These are phyloP conservation scores for Phoenicopterus ruber DNA, from an alignment of 2,113 vertebrate species.

Conservation along the genomic window DNA sequence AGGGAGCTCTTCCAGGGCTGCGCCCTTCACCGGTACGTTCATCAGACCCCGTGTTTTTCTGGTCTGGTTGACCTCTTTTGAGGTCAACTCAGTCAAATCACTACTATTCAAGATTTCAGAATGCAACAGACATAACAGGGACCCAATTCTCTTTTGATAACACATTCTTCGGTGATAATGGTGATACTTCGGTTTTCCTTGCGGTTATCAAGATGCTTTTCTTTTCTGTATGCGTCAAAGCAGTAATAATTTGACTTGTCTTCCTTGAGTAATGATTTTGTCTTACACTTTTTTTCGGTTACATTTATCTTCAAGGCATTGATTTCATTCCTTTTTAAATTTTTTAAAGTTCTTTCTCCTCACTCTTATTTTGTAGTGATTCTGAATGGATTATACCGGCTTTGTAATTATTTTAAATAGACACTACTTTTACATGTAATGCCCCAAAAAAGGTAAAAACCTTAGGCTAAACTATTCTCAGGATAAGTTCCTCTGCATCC, in stretches of 20 bases:
- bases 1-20: background rate
- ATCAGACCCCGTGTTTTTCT: background rate
- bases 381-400: background rate
- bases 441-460: background rate
- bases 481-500: background rate
- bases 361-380: background rate
- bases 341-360: background rate
- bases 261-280: slow-evolving; percentile 47
- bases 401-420: slow-evolving; percentile 28
- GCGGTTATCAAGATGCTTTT: slow-evolving; percentile 19
- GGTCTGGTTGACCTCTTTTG: background rate
- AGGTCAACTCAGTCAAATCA: slow-evolving; percentile 11
- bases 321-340: slow-evolving; percentile 7
- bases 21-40: background rate
- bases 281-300: background rate
- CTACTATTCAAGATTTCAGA: background rate
- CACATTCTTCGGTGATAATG: background rate
- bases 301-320: slow-evolving; percentile 28
- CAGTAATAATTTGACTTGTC: slow-evolving; percentile 10
- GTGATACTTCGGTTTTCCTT: background rate
- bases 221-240: slow-evolving; percentile 17
- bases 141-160: background rate
- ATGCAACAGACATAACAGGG: background rate
- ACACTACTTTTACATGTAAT: background rate
- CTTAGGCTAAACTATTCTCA: background rate